Percentiles rank a stretch among this genome's conserved stretches.
These are phyloP conservation scores for Benitochromis conjunctus DNA, from an alignment of 2,113 vertebrate genomes.

Conservation along the genomic window DNA sequence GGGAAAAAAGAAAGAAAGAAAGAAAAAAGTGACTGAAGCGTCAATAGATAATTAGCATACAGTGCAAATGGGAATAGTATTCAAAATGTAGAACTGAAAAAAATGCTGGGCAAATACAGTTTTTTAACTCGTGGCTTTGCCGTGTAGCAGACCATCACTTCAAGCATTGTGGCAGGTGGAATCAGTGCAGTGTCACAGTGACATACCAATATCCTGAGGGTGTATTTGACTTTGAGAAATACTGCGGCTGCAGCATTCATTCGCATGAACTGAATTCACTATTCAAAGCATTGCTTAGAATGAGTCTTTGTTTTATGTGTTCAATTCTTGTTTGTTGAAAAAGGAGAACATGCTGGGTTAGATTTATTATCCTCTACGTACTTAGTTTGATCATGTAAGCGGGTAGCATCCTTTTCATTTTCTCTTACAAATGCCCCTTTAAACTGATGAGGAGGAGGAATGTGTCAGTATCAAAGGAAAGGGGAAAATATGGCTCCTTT, in stretches of 20 bases:
- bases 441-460: background rate
- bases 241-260: background rate
- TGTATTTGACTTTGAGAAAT: background rate
- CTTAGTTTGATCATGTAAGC: background rate
- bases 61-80: background rate
- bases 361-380: background rate
- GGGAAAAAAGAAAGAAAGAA: background rate
- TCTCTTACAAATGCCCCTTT: background rate
- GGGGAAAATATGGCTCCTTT: background rate
- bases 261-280: background rate
- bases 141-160: background rate
- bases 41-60: background rate
- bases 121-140: background rate
- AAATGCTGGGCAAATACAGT: fast-evolving
- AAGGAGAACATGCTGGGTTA: background rate
- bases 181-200: background rate
- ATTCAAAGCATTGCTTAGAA: background rate
- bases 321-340: background rate
- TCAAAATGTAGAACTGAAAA: background rate
- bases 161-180: background rate
- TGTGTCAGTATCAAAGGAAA: background rate
- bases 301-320: background rate
- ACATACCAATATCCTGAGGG: background rate
- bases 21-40: background rate
- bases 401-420: background rate